Base-by-base conservation (phyloP, 2,888 invertebrate genomes). In the Steinernema hermaphroditum region DNA sequence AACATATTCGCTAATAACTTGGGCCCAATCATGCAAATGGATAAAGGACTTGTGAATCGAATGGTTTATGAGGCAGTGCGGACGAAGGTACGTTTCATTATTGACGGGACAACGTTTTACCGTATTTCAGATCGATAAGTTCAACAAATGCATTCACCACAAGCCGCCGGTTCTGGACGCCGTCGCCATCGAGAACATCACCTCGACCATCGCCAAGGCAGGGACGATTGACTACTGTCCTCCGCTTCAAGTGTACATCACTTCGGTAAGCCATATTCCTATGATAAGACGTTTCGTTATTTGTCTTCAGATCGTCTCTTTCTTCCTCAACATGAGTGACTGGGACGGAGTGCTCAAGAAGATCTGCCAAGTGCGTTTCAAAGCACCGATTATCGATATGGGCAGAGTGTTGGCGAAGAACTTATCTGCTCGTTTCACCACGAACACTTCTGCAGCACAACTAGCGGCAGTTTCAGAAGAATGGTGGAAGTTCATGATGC, bases 1-100 rank as follows among this genome's bases (percentile, higher is more conserved):
- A 76, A 76, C 62, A 27, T 22, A 22, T 76, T 76, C 24, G 73
- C 29, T 14, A 49, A 41, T 24, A 34, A 29, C 9, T 27, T 50
- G 49, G 27, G 12, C 2, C 29, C 34, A 8, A 37, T 43, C 16
- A 27, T 76, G 22, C 32, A 27, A 34, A 27, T 37, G 34, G 41
- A 69, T 19, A n/a, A 57, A 32, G 70, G 57, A 1, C 41, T 76
- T 29, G 24, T 70, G n/a, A 69, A 37, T 37, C 37, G 72, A 32
- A 41, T 75, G 27, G 70, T 69, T 19, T 76, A 57, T 37, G 76
- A 76, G 37, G 37, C 72, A 2, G 62, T 76, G 27, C 72, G 76
- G 14, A 70, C 70, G 4, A 71, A 73, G 54, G 76, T 76, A 44
- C 19, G 44, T n/a, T n/a, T n/a, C n/a, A n/a, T n/a, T n/a, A n/a